Evolutionary conservation across 1,140 invertebrate species (phyloP).

Genomic region (Drosophila tsacasi): DNA sequence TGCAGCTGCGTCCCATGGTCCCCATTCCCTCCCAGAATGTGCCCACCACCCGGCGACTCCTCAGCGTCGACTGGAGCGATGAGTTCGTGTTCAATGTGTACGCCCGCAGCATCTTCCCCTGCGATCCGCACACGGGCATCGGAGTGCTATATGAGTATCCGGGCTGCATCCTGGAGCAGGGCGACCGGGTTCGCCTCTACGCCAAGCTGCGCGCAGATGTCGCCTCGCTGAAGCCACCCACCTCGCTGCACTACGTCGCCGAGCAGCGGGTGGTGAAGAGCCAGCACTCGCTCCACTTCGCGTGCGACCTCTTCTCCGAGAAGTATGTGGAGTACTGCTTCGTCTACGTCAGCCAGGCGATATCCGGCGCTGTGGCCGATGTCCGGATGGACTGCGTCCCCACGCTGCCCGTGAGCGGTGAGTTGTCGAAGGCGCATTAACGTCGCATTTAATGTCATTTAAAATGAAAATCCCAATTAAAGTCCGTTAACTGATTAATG

Average conservation of each 20-base stretch:
- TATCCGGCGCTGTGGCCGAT: slow-evolving; percentile 92
- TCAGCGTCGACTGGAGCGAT: slow-evolving; percentile 92
- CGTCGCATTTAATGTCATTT: not conserved
- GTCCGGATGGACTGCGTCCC: slow-evolving; percentile 93
- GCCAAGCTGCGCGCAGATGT: slow-evolving; percentile 89
- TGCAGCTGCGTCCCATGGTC: slow-evolving; percentile 88
- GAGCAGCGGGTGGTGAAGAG: slow-evolving; percentile 88
- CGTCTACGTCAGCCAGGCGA: slow-evolving; percentile 92
- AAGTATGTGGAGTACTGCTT: slow-evolving; percentile 94
- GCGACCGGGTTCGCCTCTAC: slow-evolving; percentile 91
- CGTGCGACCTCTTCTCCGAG: slow-evolving; percentile 93
- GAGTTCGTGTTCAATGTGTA: slow-evolving; percentile 93
- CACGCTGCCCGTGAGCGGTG: slow-evolving; percentile 91
- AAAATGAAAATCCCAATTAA: slow-evolving; percentile 18
- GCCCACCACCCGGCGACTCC: slow-evolving; percentile 87
- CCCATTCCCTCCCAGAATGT: slow-evolving; percentile 86
- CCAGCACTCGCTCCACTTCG: slow-evolving; percentile 90
- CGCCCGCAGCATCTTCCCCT: slow-evolving; percentile 92
- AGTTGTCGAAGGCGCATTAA: slow-evolving; percentile 47
- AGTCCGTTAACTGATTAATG: not conserved
- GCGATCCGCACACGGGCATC: slow-evolving; percentile 89
- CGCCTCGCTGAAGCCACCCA: slow-evolving; percentile 87
- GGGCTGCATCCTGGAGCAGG: slow-evolving; percentile 90
- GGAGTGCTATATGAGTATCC: slow-evolving; percentile 93
- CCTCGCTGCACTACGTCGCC: slow-evolving; percentile 88